phyloP scores from a whole-genome alignment of 2,888 invertebrate species.

The Venusia cambrica region DNA sequence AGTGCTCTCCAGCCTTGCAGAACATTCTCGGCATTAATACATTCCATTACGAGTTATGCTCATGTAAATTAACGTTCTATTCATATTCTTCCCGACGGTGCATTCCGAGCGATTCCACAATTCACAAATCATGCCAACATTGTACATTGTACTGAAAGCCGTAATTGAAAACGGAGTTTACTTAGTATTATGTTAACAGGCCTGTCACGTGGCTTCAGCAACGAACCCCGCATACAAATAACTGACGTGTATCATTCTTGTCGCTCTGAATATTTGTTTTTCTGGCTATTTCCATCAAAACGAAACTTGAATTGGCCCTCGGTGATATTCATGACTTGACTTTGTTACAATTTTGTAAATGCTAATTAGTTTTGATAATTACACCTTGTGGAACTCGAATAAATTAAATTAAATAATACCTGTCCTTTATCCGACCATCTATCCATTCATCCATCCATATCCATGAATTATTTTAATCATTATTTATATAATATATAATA shows the following conservation, averaged over 20 bases:
- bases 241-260: conserved; percentile 55
- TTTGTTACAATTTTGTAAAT: conserved; percentile 8
- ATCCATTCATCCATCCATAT: too few relatives aligned
- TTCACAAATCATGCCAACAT: conserved; percentile 44
- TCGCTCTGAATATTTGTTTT: conserved; percentile 31
- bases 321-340: conserved; percentile 4
- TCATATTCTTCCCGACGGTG: conserved; percentile 40
- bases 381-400: too few relatives aligned
- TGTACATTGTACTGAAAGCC: conserved; percentile 44
- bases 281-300: conserved; percentile 12
- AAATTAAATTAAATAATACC: too few relatives aligned
- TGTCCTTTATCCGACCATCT: too few relatives aligned
- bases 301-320: conserved; percentile 4
- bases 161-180: conserved; percentile 70
- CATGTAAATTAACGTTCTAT: conserved; percentile 54
- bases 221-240: conserved; percentile 68
- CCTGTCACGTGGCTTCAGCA: conserved; percentile 58
- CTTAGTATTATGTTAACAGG: conserved; percentile 59
- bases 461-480: too few relatives aligned
- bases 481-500: too few relatives aligned
- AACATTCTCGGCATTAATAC: conserved; percentile 54
- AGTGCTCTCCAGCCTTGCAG: conserved; percentile 48
- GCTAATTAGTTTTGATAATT: too few relatives aligned
- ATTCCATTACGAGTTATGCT: conserved; percentile 56
- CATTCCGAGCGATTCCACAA: conserved; percentile 38